Evolutionary conservation across 2,888 invertebrate species (phyloP).

Genomic region (Ephialtes manifestator): DNA sequence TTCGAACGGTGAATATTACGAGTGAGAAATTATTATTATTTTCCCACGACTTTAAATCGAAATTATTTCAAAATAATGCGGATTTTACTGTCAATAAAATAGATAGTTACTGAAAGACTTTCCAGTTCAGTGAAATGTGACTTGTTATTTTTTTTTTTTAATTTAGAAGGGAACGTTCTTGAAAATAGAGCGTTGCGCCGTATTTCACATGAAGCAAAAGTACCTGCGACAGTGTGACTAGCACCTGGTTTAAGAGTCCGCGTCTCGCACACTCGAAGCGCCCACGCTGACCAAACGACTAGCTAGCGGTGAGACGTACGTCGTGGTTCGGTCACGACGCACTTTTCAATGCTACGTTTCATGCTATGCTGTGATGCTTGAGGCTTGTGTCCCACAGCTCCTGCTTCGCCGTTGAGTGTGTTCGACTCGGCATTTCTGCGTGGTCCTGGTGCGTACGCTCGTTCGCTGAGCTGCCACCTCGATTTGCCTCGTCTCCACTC

Average conservation of each 20-base stretch:
- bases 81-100: background rate
- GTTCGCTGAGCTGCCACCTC: slow-evolving; percentile 48
- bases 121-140: background rate
- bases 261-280: slow-evolving; percentile 24
- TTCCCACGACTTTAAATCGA: background rate
- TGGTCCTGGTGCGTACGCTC: slow-evolving; percentile 72
- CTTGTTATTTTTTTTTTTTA: background rate
- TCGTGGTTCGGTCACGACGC: slow-evolving; percentile 76
- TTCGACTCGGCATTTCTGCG: slow-evolving; percentile 76
- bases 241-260: slow-evolving; percentile 36
- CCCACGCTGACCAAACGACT: slow-evolving; percentile 26
- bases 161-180: slow-evolving; percentile 31
- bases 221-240: slow-evolving; percentile 35
- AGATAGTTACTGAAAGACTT: background rate
- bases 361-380: slow-evolving; percentile 57
- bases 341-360: slow-evolving; percentile 75
- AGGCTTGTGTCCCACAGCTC: slow-evolving; percentile 19
- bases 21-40: background rate
- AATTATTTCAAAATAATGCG: background rate
- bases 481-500: slow-evolving; percentile 38
- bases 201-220: slow-evolving; percentile 10
- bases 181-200: slow-evolving; percentile 23
- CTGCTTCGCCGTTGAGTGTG: slow-evolving; percentile 38
- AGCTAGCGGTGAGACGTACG: slow-evolving; percentile 2
- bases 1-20: background rate